Percentiles rank a stretch among this genome's conserved stretches.
phyloP scores from a whole-genome alignment of 2,888 invertebrate genomes.

The Steinernema carpocapsae region DNA sequence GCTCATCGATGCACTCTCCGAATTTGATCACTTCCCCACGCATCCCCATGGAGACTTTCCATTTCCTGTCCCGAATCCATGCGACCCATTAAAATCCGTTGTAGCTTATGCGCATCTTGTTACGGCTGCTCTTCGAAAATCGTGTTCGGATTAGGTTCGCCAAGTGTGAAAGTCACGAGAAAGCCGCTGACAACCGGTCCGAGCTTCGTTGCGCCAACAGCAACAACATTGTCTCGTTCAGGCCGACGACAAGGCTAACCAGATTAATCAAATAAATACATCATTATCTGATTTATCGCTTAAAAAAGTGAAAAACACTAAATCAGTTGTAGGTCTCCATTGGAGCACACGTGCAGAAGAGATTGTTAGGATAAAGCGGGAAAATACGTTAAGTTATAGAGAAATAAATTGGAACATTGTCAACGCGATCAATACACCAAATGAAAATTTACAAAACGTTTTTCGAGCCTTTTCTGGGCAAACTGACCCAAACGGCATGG shows the following conservation, averaged over 20 bases:
- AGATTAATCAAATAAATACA: no score
- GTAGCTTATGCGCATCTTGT: background rate
- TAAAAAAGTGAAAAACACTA: background rate
- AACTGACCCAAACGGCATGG: no score
- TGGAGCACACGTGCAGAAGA: conserved; percentile 73
- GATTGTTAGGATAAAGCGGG: conserved; percentile 73
- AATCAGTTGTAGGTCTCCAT: conserved; percentile 54
- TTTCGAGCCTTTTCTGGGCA: no score
- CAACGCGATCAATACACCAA: no score
- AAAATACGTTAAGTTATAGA: no score
- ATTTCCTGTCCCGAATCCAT: background rate
- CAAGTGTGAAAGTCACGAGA: conserved; percentile 2
- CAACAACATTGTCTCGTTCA: no score
- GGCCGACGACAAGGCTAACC: no score
- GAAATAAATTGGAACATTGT: no score
- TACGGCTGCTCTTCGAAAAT: background rate
- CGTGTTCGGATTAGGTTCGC: background rate
- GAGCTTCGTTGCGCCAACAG: background rate
- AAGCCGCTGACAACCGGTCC: background rate
- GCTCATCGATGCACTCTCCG: background rate
- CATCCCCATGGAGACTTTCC: conserved; percentile 6
- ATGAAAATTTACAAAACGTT: no score
- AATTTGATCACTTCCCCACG: background rate
- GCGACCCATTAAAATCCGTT: background rate
- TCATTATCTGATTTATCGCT: no score